Base-by-base conservation (phyloP, 2,113 vertebrate genomes). In the Ctenomys sociabilis region DNA sequence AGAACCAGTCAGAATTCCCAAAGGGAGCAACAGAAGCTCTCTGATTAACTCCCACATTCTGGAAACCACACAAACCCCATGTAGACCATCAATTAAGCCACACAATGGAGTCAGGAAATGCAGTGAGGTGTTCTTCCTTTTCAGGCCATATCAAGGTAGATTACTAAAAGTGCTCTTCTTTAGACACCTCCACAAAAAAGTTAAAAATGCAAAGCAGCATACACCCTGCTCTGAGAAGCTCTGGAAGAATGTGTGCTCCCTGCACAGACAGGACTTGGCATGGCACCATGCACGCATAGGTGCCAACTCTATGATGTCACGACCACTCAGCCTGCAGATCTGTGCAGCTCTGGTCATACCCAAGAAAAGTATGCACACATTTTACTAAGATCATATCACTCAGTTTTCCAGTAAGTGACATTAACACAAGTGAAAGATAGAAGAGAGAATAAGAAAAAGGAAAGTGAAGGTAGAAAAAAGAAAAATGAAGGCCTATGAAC, bases 91-190 rank as follows among this genome's bases (percentile, higher is more conserved):
- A 81, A 16, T 64, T 54, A 80, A 89, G 30, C 13, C 37, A 32
- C 26, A 85, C 9, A 3, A 11, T 19, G 26, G 37, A 85, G 13
- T 78, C 84, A 80, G 16, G 64, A 54, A 57, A 85, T 14, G 26
- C 37, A 57, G 30, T 61, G n/a, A 91, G 63, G 32, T 93, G 6
- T 59, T 94, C 90, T 95, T 90, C 37, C 88, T 83, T 81, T 85
- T 82, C 87, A 8, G 9, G 26, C 83, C 80, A 40, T 80, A 26
- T 73, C 61, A 49, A 72, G 88, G 54, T 32, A 49, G 49, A 73
- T 91, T 88, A 83, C 87, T 77, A 95, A 87, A 97, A 37, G 49
- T 40, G 24, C 13, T 30, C n/a, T 89, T 85, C 85, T 91, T 94
- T 68, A 43, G 85, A 78, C 87, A 52, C 24, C 7, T 24, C 66